Base-by-base conservation (phyloP, 2,888 invertebrate species). In the Ecdyonurus torrentis region DNA sequence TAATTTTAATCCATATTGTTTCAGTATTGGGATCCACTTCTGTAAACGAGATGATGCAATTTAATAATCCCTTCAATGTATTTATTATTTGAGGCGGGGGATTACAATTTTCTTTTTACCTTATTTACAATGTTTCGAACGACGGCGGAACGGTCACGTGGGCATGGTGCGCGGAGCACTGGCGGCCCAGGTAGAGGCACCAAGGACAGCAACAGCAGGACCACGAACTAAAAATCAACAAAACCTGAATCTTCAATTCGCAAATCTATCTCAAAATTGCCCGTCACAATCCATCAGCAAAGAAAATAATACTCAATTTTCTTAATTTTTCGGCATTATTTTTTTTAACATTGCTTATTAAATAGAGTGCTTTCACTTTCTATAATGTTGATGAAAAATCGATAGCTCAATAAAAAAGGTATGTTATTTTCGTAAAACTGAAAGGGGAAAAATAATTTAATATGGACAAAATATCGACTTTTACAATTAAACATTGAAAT, bases 1-100 rank as follows among this genome's bases (percentile, higher is more conserved):
- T 68, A 93, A 7, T 72, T 85, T 86, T 64, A 91, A 89, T 76
- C 90, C 88, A 79, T 90, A 91, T 75, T 90, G 87, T 72, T 90
- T 90, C 76, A 93, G 78, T 66, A 92, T 86, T 63, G 93, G 92
- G 68, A 87, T 82, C 91, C 92, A 91, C 84, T 91, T 91, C 82
- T 81, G 69, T 15, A 69, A 66, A 25, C 61, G 63, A 55, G 25
- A 15, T 59, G 20, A 60, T 59, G 37, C 25, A 58, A 63, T 55
- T 59, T 20, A 24, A 1, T n/a, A 60, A 2, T 1, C 15, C 2
- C 15, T 2, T 18, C 2, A 22, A 58, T 2, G 22, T 20, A 58
- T 22, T 2, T 2, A 2, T 19, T 2, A 18, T 58, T 15, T 1
- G 20, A 59, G 18, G 7, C 10, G 24, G 2, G 23, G 18, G 23